Base-by-base conservation (phyloP, 2,888 invertebrate genomes). In the Leptinotarsa peninsularis region DNA sequence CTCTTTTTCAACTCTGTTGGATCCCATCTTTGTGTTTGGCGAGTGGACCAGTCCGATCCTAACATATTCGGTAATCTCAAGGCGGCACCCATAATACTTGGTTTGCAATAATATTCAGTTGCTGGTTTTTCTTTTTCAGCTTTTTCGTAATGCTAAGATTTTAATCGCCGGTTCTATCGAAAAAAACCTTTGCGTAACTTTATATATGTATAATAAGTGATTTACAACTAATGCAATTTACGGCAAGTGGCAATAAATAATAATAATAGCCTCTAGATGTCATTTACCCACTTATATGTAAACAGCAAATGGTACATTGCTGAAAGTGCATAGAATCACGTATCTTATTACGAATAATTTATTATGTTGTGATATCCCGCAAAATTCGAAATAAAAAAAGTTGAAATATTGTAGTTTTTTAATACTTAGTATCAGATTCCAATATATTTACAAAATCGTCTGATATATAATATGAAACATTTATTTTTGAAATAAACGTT, bases 401-500 rank as follows among this genome's bases (percentile, higher is more conserved):
- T 72, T 73, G 52, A 74, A 79, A 72, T 80, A 77, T 82, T 72
- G 72, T 77, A 79, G 81, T 76, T 75, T 77, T 84, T 83, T 83
- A 84, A 84, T 84, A 82, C 83, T 83, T 82, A 82, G 81, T 82
- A 82, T 83, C 84, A 84, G 83, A 83, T 80, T 81, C 77, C 77
- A 77, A 78, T 73, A 78, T 73, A 75, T 80, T 73, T 79, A 79
- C 77, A 80, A 78, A 78, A 77, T 82, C 79, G 74, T 76, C 77
- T 33, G 33, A 70, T 70, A 56, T 5, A 76, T 78, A 82, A 81
- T 83, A 84, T 85, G 85, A 84, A 85, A 86, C 85, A 86, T 86
- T 85, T 83, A 85, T 85, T 85, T 85, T 84, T 82, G 79, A 82
- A 85, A 85, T 84, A 85, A 85, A 85, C 83, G 84, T 82, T 72